Evolutionary conservation across 1,140 invertebrate species (phyloP), one percentile per base, ranked within the genome.

Genomic region (Sarcophaga bullata): DNA sequence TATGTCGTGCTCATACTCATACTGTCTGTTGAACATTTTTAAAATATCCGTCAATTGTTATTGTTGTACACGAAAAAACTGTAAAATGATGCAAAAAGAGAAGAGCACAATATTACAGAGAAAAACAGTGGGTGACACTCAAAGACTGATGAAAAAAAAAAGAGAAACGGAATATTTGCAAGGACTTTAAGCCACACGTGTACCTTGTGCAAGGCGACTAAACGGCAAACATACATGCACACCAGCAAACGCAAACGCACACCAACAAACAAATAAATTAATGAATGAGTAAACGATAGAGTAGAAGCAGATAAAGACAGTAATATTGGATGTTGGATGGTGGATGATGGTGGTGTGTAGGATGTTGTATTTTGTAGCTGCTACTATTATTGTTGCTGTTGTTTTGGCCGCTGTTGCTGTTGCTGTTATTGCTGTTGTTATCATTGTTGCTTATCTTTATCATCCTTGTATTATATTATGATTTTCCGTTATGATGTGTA

Each of bases 401-500:
- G 49, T 50, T 50, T 50, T 50, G 6, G 49, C 11, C 11, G 49
- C 11, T 50, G 49, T 50, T 50, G 49, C 49, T 50, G 49, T 50
- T 50, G n/a, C 52, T 58, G 52, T 15, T 58, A 15, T 10, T 15
- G n/a, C 13, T 9, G 52, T 58, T 58, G 15, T 7, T 58, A 7
- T 58, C n/a, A n/a, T 58, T 58, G 54, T 58, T 58, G 62, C 17
- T 68, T 19, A 68, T 68, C 62, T 68, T 68, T 68, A 68, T 68
- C 62, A 62, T n/a, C 15, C 17, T 17, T 25, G 17, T 68, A 19
- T 19, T 68, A 68, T 68, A 68, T 68, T 68, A 68, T 68, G 62
- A 68, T 68, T 68, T 68, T 68, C 62, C 62, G 62, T 68, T 68
- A 68, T 68, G 62, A 68, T 68, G 62, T 68, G 25, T 37, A 37